Evolutionary conservation across 2,888 invertebrate genomes (phyloP).

Genomic region (Sphecodes monilicornis): DNA sequence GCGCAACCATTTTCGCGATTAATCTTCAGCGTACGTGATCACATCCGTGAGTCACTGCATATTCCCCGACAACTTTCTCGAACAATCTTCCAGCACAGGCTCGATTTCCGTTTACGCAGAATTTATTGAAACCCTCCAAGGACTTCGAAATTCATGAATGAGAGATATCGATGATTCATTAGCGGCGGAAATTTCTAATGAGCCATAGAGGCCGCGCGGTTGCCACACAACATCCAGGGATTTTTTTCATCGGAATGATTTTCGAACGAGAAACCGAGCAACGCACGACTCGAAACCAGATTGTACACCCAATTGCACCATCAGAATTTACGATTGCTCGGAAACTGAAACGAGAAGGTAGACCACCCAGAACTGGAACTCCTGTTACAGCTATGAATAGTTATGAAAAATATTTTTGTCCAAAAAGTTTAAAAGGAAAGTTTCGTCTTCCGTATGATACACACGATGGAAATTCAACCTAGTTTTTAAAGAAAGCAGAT

Average conservation of each 20-base stretch:
- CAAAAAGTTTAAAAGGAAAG: too few relatives aligned
- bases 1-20: background rate
- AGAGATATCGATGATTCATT: constrained; percentile 9
- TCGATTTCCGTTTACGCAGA: background rate
- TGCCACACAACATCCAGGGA: background rate
- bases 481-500: background rate
- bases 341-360: background rate
- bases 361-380: background rate
- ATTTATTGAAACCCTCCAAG: background rate
- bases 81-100: background rate
- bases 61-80: background rate
- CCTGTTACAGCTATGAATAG: too few relatives aligned
- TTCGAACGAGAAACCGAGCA: background rate
- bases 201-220: background rate
- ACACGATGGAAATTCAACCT: background rate
- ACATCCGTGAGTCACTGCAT: background rate
- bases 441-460: too few relatives aligned
- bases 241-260: background rate
- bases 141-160: background rate
- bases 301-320: background rate
- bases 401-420: too few relatives aligned
- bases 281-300: background rate
- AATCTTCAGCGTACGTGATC: background rate
- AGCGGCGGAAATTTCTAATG: background rate
- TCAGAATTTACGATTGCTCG: background rate